Base-by-base conservation (phyloP, 1,140 invertebrate species). In the Hyposmocoma kahamanoa region DNA sequence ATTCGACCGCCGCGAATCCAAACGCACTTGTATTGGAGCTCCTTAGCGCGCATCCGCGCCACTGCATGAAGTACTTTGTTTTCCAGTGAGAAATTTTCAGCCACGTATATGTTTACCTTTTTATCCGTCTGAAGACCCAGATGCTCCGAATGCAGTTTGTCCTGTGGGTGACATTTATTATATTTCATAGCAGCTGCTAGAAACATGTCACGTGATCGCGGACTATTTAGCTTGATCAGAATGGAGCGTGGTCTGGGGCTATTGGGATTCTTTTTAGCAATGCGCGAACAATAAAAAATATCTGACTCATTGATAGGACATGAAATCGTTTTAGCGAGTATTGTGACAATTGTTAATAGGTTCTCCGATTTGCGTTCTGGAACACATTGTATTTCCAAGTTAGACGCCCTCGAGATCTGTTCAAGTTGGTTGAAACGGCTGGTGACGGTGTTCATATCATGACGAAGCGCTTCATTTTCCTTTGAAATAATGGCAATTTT, bases 1-100 rank as follows among this genome's bases (percentile, higher is more conserved):
- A 48, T 42, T 10, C 24, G 36, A 2, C 47, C 36, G 38, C 32
- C 15, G n/a, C 38, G 15, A 9, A 42, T 26, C 47, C 47, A 48
- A 3, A 42, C 24, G 15, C 18, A 42, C 30, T 48, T 20, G 22
- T 42, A 47, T 5, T 21, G 13, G 0, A 20, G 11, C n/a, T 38
- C 46, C n/a, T 26, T 39, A 10, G 34, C 34, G 2, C 10, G 15
- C 10, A 21, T 24, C 8, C 22, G 3, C 1, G 34, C 22, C 2
- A n/a, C n/a, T n/a, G 32, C 34, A 22, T 39, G 46, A 8, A 47
- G 19, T 2, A 1, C 28, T 24, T 47, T 47, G 20, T 38, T 26
- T n/a, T 17, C 32, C 1, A 22, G 18, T 18, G 46, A 39, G 11
- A 47, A 18, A 19, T 47, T 24, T 28, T 47, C 46, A 6, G 19